phyloP scores from a whole-genome alignment of 2,888 invertebrate genomes.

The Lymantria monacha region DNA sequence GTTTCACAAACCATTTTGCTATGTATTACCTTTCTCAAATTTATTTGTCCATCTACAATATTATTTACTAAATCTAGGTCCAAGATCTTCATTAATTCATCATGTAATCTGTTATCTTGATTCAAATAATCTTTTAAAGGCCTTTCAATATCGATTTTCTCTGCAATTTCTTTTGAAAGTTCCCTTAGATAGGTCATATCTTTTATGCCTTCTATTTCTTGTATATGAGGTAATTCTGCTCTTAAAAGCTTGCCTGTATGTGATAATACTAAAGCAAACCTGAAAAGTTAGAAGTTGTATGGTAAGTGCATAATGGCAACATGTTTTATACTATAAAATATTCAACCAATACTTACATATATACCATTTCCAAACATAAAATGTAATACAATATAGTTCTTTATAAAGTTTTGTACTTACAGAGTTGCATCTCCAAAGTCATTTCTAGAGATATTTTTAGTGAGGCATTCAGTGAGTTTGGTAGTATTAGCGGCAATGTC shows the following conservation, averaged over 20 bases:
- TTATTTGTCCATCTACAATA: conserved; percentile 45
- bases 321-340: neutral
- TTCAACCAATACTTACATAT: neutral
- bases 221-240: conserved; percentile 60
- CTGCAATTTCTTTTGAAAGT: conserved; percentile 47
- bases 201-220: conserved; percentile 57
- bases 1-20: no score
- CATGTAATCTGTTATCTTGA: conserved; percentile 23
- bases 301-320: neutral
- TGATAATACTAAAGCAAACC: conserved; percentile 54
- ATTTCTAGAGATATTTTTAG: conserved; percentile 52
- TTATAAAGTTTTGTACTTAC: conserved; percentile 44
- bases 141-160: conserved; percentile 45
- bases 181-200: conserved; percentile 48
- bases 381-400: neutral
- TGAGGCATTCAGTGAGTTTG: conserved; percentile 58
- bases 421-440: conserved; percentile 60
- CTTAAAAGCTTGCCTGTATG: conserved; percentile 51
- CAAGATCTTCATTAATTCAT: conserved; percentile 32
- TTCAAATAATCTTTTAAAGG: conserved; percentile 45
- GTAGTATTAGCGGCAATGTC: conserved; percentile 49
- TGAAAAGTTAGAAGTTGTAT: conserved; percentile 22
- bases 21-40: conserved; percentile 52
- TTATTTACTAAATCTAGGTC: conserved; percentile 32
- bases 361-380: neutral